Evolutionary conservation across 2,113 vertebrate species (phyloP), one percentile per base, ranked within the genome.

Genomic region (Anser brachyrhynchus): DNA sequence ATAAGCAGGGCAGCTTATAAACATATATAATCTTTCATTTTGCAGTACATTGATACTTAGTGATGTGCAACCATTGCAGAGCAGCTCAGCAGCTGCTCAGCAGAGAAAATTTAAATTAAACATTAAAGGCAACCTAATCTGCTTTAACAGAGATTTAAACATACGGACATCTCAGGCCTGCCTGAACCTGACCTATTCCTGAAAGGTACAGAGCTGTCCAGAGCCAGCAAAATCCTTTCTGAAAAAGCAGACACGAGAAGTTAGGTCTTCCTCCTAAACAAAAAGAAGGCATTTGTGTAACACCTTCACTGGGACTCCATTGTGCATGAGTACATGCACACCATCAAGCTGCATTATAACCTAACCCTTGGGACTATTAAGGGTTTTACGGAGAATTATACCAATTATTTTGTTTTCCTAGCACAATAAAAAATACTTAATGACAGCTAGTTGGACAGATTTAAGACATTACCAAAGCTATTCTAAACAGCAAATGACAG

Each of bases 21-120:
- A 55, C 83, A 49, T 37, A 22, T 3, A 61, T 49, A 74, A 97
- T 77, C 39, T 89, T 59, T 59, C 58, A 84, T 52, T 91, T 86
- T 84, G 67, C 55, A 72, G 62, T 37, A 57, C 66, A 57, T 58
- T 87, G 80, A 31, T 57, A 75, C 17, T 59, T 43, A 49, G 55
- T 28, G 12, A 65, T 39, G 79, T 58, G 87, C 82, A 80, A 29
- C 39, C 49, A 86, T 20, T 58, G 78, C 82, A 67, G 33, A 96
- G 64, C 75, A 54, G 88, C 71, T 93, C 71, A 92, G 82, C 76
- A 94, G 79, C 72, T 81, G 76, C 72, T 90, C 39, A 79, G 78
- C 37, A 37, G 2, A 46, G 37, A 41, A 92, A 86, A 67, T 85
- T 75, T 72, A 49, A 88, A 93, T 72, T 55, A 84, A 46, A 86